These are phyloP conservation scores for Trachelipus rathkii DNA, from an alignment of 1,140 invertebrate genomes.

Conservation along the genomic window DNA sequence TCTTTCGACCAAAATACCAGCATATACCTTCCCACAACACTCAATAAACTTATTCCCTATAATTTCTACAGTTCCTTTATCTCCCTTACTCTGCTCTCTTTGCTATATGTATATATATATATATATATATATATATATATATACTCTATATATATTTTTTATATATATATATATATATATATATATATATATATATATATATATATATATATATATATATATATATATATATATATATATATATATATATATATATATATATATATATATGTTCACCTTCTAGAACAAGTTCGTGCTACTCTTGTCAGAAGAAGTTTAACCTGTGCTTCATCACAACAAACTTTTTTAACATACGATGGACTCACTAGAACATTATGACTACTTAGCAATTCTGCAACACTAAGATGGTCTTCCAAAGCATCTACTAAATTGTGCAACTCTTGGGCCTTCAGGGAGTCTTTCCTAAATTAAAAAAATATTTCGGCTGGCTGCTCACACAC, in stretches of 20 bases:
- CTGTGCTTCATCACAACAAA: slow-evolving; percentile 51
- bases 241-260: background rate
- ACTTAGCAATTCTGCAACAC: slow-evolving; percentile 55
- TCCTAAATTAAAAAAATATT: background rate
- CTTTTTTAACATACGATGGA: slow-evolving; percentile 53
- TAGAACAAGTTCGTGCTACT: slow-evolving; percentile 56
- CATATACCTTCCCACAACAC: too few species aligned
- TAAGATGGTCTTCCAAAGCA: slow-evolving; percentile 54
- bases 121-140: background rate
- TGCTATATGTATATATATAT: too few species aligned
- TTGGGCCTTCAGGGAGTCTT: slow-evolving; percentile 29
- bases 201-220: background rate
- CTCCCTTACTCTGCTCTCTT: too few species aligned
- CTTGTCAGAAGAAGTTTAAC: slow-evolving; percentile 55
- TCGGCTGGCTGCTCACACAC: too few species aligned
- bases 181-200: background rate
- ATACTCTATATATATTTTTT: background rate
- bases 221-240: background rate
- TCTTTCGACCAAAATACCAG: too few species aligned
- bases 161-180: background rate
- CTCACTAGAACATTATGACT: slow-evolving; percentile 55
- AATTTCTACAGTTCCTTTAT: too few species aligned
- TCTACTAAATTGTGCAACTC: slow-evolving; percentile 53
- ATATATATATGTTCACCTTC: slow-evolving; percentile 50
- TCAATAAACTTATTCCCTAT: too few species aligned